phyloP scores from a whole-genome alignment of 2,113 vertebrate species.

The Silurus asotus region DNA sequence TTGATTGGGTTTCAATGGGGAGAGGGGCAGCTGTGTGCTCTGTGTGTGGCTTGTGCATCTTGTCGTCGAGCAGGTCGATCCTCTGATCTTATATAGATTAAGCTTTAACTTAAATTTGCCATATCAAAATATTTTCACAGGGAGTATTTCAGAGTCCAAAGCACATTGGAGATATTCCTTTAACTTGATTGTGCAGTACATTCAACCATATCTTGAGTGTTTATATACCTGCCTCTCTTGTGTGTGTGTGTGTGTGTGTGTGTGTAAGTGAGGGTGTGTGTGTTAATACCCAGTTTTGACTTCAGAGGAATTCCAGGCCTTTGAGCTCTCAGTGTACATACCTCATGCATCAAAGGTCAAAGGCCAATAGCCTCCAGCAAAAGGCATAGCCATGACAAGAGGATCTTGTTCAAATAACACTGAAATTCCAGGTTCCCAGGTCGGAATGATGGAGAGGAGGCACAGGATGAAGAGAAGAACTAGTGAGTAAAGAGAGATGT shows the following conservation, averaged over 20 bases:
- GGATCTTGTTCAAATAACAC: slow-evolving; percentile 79
- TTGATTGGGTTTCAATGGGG: slow-evolving; percentile 37
- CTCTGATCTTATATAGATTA: not conserved
- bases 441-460: slow-evolving; percentile 56
- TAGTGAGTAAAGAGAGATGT: slow-evolving; percentile 1
- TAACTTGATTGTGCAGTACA: not conserved
- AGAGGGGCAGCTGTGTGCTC: not conserved
- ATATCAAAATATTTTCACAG: not conserved
- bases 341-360: slow-evolving; percentile 74
- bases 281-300: slow-evolving; percentile 50
- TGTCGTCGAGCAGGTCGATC: not conserved
- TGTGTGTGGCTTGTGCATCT: slow-evolving; percentile 26
- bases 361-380: slow-evolving; percentile 78
- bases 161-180: not conserved
- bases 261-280: slow-evolving; percentile 38
- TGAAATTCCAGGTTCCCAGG: slow-evolving; percentile 75
- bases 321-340: slow-evolving; percentile 67
- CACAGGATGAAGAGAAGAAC: slow-evolving; percentile 66
- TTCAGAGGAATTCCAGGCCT: slow-evolving; percentile 64
- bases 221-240: slow-evolving; percentile 15
- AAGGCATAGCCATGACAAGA: slow-evolving; percentile 76
- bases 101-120: not conserved
- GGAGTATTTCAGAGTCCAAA: not conserved
- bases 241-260: slow-evolving; percentile 40
- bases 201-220: slow-evolving; percentile 1